These are phyloP conservation scores for Lutraria rhynchaena DNA, from an alignment of 1,140 invertebrate genomes.

Conservation along the genomic window DNA sequence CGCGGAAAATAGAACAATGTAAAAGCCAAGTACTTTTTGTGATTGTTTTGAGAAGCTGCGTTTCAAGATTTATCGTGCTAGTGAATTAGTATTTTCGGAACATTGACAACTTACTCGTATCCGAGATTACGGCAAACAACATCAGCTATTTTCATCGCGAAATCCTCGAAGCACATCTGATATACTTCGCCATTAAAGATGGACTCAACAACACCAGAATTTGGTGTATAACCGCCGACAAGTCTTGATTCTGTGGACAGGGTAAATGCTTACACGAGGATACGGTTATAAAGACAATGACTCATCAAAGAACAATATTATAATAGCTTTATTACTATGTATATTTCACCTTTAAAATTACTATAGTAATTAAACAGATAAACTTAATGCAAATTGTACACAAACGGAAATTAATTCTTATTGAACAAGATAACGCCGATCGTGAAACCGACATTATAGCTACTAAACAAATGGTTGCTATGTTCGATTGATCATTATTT, in stretches of 20 bases:
- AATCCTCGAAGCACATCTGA: neutral
- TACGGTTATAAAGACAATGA: neutral
- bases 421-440: neutral
- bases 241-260: neutral
- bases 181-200: constrained; percentile 1
- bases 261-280: neutral
- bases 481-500: too few species aligned
- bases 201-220: neutral
- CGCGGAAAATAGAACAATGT: too few species aligned
- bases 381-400: neutral
- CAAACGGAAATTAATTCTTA: neutral
- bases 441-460: too few species aligned
- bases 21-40: too few species aligned
- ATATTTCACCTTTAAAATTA: too few species aligned
- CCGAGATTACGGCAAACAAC: constrained; percentile 10
- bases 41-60: too few species aligned
- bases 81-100: too few species aligned
- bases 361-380: neutral
- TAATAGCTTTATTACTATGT: too few species aligned
- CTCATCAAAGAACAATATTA: neutral
- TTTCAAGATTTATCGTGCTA: too few species aligned
- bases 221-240: neutral
- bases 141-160: constrained; percentile 3
- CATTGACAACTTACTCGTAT: constrained; percentile 36
- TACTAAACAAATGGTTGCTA: too few species aligned